Evolutionary conservation across 2,113 vertebrate genomes (phyloP), one percentile per base, ranked within the genome.

Genomic region (Hystrix cristata): DNA sequence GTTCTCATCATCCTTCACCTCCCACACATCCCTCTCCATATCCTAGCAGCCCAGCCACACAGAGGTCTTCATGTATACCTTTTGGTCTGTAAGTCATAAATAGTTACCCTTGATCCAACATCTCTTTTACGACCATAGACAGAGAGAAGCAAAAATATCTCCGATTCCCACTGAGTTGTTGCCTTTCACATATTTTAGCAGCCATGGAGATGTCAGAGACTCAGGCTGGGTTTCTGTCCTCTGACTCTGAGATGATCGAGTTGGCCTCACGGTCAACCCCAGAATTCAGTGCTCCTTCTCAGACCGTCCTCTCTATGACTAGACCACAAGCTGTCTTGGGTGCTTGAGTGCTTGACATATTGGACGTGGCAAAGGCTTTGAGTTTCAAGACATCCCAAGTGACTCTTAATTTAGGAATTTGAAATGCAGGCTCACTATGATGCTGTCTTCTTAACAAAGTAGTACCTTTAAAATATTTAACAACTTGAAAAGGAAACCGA

Each of bases 391-490:
- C 16, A 71, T 27, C 60, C 74, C 60, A 43, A 71, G 79, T 43
- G 87, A 76, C 91, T 62, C 85, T 67, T n/a, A 48, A 90, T 87
- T 53, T 18, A 90, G 64, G 29, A 88, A 59, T 71, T 10, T 72
- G 82, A 93, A 90, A 80, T 72, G 62, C 21, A 92, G 85, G 23
- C 95, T 96, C 84, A 21, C 64, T 38, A 18, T 9, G 9, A 92
- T 1, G 27, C 95, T 71, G 43, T 90, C 90, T 81, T 34, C 86
- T 96, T 91, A 93, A 94, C 96, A 93, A 95, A 94, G 93, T 43
- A 43, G 38, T 62, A 65, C 87, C 90, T 96, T 96, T 97, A 91
- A 96, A 96, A 97, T 96, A 97, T 94, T 97, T 97, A 97, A 94
- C 87, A 90, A 67, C 87, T 43, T 92, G 76, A 94, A 97, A 96